Evolutionary conservation across 2,888 invertebrate genomes (phyloP), one percentile per base, ranked within the genome.

Genomic region (Drosophila borborema): DNA sequence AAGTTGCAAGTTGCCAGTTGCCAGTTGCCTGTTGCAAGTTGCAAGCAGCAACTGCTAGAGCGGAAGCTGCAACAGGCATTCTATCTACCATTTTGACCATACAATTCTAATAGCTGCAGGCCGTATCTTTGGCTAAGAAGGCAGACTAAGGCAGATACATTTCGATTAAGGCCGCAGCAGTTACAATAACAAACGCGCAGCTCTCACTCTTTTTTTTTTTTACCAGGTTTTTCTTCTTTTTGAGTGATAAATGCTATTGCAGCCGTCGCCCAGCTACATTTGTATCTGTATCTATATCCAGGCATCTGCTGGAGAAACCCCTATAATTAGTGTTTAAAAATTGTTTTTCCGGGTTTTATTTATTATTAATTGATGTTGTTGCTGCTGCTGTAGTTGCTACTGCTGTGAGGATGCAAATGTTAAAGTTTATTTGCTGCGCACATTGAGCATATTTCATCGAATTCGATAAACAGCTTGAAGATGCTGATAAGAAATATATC

Each of bases 41-140:
- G 38, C 38, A 36, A 20, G 20, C 28, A 28, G 55, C 55, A 9
- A 36, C 41, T 56, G 78, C 41, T 51, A 38, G 58, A 53, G 54
- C 78, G 64, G 72, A 76, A 80, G 77, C 73, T 48, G 48, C 56
- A 53, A 54, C 69, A 68, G 79, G 72, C 81, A 72, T 86, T 81
- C 81, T 73, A 67, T 23, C 20, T 72, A 66, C 71, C 64, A 76
- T 66, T 84, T 81, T 81, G 69, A 72, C 73, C 80, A 82, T 56
- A 77, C 86, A 80, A 61, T 82, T 82, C 88, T 89, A 73, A 76
- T 77, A 82, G 67, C 85, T 76, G 67, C 70, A 73, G 82, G 88
- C 85, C 20, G 60, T 62, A 64, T 66, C 69, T 80, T 54, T 61
- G 74, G 66, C 56, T 28, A 65, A 56, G 53, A 74, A 77, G 73